Conservation (phyloP, 2,113 vertebrate species). For the Scolopax mira region DNA sequence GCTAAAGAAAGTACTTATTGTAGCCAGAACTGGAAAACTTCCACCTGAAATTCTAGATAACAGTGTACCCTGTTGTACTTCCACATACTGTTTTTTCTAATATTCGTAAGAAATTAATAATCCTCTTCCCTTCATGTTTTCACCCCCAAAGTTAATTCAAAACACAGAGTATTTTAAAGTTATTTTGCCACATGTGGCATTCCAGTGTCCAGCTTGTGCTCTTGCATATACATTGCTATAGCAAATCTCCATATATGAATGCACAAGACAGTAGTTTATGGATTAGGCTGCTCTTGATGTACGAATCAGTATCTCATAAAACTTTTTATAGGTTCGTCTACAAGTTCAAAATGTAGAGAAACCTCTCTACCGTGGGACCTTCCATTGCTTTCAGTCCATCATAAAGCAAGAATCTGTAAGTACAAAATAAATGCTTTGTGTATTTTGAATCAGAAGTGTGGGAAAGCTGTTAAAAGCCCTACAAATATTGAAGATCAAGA, state of each 20-base stretch:
- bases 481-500: background rate
- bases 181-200: background rate
- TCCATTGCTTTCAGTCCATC: constrained; percentile 96
- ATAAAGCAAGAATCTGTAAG: constrained; percentile 93
- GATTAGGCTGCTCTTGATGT: background rate
- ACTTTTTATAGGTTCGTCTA: constrained; percentile 87
- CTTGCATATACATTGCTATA: background rate
- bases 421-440: background rate
- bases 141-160: background rate
- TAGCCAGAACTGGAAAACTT: background rate
- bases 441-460: background rate
- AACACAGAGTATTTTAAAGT: background rate
- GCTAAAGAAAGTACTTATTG: background rate
- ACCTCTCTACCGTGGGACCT: constrained; percentile 91
- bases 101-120: background rate
- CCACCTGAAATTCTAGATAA: background rate
- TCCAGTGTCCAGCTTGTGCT: constrained; percentile 9
- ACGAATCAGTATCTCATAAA: background rate
- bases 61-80: background rate
- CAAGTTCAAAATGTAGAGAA: constrained; percentile 92
- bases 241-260: background rate
- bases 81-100: background rate
- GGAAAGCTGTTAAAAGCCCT: background rate
- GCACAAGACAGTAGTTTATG: background rate
- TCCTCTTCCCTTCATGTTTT: background rate